phyloP scores from a whole-genome alignment of 1,140 invertebrate genomes.

The Oreohelix idahoensis region DNA sequence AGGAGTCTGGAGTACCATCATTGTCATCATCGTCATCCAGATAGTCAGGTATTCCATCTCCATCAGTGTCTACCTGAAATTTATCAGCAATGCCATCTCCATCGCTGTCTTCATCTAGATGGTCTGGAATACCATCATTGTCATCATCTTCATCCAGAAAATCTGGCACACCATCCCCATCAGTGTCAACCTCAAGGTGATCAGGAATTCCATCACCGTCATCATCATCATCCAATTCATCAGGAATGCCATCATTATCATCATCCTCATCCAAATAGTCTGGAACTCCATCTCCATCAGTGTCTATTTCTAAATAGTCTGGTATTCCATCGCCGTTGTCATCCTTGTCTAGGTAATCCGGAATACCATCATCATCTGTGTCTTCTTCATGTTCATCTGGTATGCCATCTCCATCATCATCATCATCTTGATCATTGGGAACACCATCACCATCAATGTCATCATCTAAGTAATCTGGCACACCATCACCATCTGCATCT shows the following conservation, averaged over 20 bases:
- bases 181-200: constrained; percentile 59
- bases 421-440: constrained; percentile 60
- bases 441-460: constrained; percentile 63
- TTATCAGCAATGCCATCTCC: constrained; percentile 64
- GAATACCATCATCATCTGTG: constrained; percentile 55
- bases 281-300: constrained; percentile 65
- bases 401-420: constrained; percentile 58
- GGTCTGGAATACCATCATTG: constrained; percentile 63
- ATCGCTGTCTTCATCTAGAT: constrained; percentile 59
- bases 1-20: constrained; percentile 64
- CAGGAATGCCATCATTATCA: constrained; percentile 56
- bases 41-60: constrained; percentile 55
- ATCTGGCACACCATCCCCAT: constrained; percentile 67
- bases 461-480: constrained; percentile 58
- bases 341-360: constrained; percentile 57
- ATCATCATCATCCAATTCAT: constrained; percentile 51
- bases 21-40: constrained; percentile 62
- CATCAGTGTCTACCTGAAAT: constrained; percentile 55
- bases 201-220: constrained; percentile 69
- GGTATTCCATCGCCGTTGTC: constrained; percentile 67
- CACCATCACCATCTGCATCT: constrained; percentile 61
- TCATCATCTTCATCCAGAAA: constrained; percentile 59
- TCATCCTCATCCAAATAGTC: constrained; percentile 59
- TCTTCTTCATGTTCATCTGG: constrained; percentile 55
- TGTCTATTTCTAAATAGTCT: constrained; percentile 54